Conservation (phyloP, 2,113 vertebrate species). For the Calypte anna region DNA sequence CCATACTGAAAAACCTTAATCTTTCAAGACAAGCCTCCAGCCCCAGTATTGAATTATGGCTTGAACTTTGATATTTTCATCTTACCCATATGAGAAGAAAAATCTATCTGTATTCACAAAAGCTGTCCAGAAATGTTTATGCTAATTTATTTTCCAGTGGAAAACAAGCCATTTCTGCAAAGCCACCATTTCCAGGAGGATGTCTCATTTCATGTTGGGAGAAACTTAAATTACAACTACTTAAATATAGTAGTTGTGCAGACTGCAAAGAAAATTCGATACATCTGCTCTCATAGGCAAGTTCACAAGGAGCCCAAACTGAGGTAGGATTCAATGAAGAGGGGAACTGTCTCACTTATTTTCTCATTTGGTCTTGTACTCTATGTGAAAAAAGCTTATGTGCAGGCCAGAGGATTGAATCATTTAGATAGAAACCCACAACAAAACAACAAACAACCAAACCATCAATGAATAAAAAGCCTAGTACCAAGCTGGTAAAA, state of each 20-base stretch:
- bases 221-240: background rate
- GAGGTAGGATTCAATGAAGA: background rate
- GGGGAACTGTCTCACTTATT: background rate
- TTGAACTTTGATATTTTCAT: background rate
- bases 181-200: background rate
- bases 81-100: background rate
- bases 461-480: background rate
- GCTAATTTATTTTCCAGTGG: background rate
- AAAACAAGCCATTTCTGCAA: background rate
- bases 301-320: background rate
- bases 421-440: background rate
- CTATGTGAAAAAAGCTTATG: background rate
- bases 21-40: background rate
- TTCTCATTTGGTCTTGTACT: background rate
- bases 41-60: background rate
- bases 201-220: background rate
- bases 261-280: background rate
- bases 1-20: background rate
- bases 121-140: background rate
- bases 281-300: background rate
- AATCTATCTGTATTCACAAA: background rate
- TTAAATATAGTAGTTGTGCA: background rate
- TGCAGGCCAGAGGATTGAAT: background rate
- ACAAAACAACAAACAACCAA: no score
- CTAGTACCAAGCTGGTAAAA: background rate